Evolutionary conservation across 2,113 vertebrate genomes (phyloP).

Genomic region (Carassius gibelio): DNA sequence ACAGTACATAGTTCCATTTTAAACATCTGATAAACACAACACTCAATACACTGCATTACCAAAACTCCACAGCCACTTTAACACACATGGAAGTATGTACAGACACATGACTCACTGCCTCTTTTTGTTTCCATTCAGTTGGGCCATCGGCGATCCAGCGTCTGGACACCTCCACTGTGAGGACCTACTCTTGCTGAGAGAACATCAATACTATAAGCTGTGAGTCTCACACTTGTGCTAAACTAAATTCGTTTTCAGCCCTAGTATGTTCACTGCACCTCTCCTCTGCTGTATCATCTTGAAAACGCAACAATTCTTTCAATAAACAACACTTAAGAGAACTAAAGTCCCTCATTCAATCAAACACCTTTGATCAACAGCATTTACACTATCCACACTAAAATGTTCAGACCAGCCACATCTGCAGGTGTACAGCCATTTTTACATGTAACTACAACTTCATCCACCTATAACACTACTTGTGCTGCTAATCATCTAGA

Average conservation of each 20-base stretch:
- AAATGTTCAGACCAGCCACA: background rate
- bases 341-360: no score
- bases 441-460: background rate
- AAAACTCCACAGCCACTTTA: background rate
- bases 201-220: constrained; percentile 75
- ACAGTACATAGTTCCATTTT: background rate
- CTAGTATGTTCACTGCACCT: background rate
- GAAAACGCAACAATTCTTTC: background rate
- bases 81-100: background rate
- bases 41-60: no score
- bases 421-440: background rate
- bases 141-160: constrained; percentile 92
- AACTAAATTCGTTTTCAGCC: background rate
- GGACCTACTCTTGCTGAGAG: constrained; percentile 99
- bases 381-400: background rate
- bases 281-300: background rate
- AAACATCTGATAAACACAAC: background rate
- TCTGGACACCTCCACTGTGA: constrained; percentile 98
- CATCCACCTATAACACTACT: no score
- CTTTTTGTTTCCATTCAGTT: constrained; percentile 76
- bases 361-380: no score
- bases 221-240: constrained; percentile 75
- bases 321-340: background rate
- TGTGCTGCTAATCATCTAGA: no score
- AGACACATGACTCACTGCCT: background rate